phyloP scores from a whole-genome alignment of 2,888 invertebrate species.

The Andrena praecox region DNA sequence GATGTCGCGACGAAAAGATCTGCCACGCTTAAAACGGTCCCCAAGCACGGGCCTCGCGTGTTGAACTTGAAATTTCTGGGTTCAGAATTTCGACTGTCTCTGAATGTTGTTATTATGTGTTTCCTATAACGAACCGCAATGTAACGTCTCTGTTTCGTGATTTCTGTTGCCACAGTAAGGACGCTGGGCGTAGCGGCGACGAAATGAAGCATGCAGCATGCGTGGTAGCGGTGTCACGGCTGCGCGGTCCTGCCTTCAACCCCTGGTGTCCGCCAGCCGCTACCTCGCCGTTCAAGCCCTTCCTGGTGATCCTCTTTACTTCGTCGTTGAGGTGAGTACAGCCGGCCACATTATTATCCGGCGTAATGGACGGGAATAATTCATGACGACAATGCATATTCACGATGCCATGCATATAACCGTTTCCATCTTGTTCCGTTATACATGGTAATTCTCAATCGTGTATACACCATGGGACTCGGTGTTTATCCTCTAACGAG shows the following conservation, averaged over 20 bases:
- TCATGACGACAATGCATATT: constrained; percentile 57
- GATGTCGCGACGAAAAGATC: too few species aligned
- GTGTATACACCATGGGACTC: constrained; percentile 39
- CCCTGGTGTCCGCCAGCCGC: constrained; percentile 85
- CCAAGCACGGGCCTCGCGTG: too few species aligned
- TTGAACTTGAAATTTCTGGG: too few species aligned
- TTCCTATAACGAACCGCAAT: background rate
- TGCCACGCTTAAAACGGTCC: too few species aligned
- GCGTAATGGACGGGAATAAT: constrained; percentile 24
- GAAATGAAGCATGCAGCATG: constrained; percentile 85
- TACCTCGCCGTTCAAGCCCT: constrained; percentile 85
- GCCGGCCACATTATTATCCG: constrained; percentile 19
- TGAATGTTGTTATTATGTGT: background rate
- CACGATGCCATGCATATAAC: constrained; percentile 32
- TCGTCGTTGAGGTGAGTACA: constrained; percentile 84
- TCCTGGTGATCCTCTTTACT: constrained; percentile 86
- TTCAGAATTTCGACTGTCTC: background rate
- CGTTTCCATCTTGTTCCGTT: constrained; percentile 48
- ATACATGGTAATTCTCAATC: constrained; percentile 32
- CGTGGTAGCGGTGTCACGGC: constrained; percentile 85
- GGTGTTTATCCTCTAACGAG: constrained; percentile 36
- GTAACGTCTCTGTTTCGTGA: background rate
- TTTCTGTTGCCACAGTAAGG: constrained; percentile 78
- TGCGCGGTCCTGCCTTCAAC: constrained; percentile 85
- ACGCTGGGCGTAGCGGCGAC: constrained; percentile 85